Percentiles rank a stretch among this genome's conserved stretches.
These are phyloP conservation scores for Eristalinus sepulchralis DNA, from an alignment of 2,888 invertebrate genomes.

Conservation along the genomic window DNA sequence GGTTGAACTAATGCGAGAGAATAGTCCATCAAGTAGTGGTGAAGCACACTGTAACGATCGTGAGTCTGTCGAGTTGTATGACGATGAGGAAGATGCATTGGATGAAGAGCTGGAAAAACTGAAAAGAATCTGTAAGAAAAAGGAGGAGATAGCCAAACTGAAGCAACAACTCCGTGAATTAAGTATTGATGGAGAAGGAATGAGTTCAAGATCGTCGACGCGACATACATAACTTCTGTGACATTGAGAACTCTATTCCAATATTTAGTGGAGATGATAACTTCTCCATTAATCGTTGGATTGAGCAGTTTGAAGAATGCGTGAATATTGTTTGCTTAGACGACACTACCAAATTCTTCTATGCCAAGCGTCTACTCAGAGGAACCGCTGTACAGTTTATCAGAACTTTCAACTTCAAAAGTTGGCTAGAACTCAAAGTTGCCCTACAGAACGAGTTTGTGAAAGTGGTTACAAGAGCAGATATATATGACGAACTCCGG, in stretches of 20 bases:
- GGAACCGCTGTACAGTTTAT: too few species aligned
- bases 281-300: slow-evolving; percentile 3
- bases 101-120: background rate
- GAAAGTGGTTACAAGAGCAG: background rate
- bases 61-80: background rate
- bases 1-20: background rate
- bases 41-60: background rate
- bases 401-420: background rate
- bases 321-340: background rate
- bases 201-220: too few species aligned
- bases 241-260: slow-evolving; percentile 15
- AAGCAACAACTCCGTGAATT: too few species aligned
- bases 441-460: background rate
- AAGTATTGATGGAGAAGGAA: too few species aligned
- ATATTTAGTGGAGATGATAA: slow-evolving; percentile 13
- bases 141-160: background rate
- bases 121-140: background rate
- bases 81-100: background rate
- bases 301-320: slow-evolving; percentile 14
- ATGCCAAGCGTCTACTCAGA: too few species aligned
- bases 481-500: background rate
- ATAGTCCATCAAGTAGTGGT: background rate
- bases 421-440: background rate
- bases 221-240: background rate
- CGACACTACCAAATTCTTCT: background rate